Evolutionary conservation across 2,888 invertebrate genomes (phyloP).

Genomic region (Quadroppia sp.): DNA sequence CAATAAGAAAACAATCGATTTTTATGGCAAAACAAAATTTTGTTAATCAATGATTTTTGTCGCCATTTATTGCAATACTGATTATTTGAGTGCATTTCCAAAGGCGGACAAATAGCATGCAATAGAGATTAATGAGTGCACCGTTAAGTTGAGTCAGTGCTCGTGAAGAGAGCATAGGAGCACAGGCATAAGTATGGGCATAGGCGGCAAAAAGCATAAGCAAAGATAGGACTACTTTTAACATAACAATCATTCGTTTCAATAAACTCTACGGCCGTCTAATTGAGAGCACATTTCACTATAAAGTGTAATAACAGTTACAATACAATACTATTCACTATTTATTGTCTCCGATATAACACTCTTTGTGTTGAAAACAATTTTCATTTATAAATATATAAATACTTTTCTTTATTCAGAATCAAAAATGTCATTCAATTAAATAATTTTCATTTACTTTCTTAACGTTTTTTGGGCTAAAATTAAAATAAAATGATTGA

Average conservation of each 20-base stretch:
- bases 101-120: background rate
- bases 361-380: background rate
- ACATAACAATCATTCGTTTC: slow-evolving; percentile 19
- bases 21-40: background rate
- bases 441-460: too few species aligned
- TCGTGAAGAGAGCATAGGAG: background rate
- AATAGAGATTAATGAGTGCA: background rate
- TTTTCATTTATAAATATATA: background rate
- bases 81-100: slow-evolving; percentile 16
- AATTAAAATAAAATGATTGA: too few species aligned
- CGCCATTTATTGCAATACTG: background rate
- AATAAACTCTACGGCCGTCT: background rate
- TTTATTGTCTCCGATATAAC: background rate
- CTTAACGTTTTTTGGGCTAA: too few species aligned
- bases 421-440: background rate
- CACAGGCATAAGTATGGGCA: too few species aligned
- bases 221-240: background rate
- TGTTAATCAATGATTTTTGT: slow-evolving; percentile 4
- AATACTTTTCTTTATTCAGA: background rate
- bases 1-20: background rate
- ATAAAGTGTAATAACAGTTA: slow-evolving; percentile 15
- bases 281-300: slow-evolving; percentile 4
- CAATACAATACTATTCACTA: background rate
- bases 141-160: background rate
- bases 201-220: too few species aligned